Evolutionary conservation across 2,888 invertebrate genomes (phyloP).

Genomic region (Idaea biselata): DNA sequence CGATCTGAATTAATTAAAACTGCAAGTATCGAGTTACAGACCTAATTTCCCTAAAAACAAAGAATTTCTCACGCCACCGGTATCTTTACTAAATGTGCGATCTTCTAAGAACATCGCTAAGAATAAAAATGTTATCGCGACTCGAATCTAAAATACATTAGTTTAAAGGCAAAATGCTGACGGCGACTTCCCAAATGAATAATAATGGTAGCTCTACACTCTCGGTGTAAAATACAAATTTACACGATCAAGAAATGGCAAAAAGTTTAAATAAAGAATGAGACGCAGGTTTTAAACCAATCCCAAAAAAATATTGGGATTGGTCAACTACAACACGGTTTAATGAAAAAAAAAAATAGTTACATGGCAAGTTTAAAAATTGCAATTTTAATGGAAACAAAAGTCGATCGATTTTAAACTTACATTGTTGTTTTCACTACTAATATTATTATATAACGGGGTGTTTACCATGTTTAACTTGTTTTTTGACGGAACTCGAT

Average conservation of each 20-base stretch:
- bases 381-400: too few species aligned
- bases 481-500: too few species aligned
- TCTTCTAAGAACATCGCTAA: conserved; percentile 54
- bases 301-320: too few species aligned
- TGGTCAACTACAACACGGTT: too few species aligned
- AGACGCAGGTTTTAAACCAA: too few species aligned
- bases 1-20: conserved; percentile 45
- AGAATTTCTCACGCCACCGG: conserved; percentile 49
- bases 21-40: conserved; percentile 42
- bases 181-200: conserved; percentile 48
- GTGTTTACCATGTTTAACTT: too few species aligned
- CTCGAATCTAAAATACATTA: conserved; percentile 53
- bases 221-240: neutral
- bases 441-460: too few species aligned
- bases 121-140: conserved; percentile 42
- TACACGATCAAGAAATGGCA: neutral
- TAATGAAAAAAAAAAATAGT: too few species aligned
- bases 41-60: conserved; percentile 37
- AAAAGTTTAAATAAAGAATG: too few species aligned
- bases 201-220: neutral
- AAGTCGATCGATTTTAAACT: too few species aligned
- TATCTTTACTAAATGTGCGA: conserved; percentile 35
- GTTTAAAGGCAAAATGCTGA: conserved; percentile 44
- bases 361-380: too few species aligned
- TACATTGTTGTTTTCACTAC: too few species aligned